Conservation (phyloP, 2,797 vertebrate species). For the Sebastes taczanowskii region DNA sequence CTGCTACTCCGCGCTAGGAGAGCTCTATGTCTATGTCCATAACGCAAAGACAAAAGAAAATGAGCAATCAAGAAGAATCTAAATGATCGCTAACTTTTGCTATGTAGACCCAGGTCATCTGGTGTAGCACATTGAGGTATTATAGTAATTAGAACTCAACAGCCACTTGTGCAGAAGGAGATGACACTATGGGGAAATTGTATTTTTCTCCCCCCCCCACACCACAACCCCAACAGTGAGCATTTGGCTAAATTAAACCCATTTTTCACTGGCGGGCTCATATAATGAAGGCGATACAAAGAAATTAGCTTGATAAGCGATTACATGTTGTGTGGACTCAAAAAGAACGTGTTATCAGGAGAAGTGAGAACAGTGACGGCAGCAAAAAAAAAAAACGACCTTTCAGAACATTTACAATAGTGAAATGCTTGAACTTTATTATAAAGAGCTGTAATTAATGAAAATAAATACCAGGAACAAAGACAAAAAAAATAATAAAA, state of each 20-base stretch:
- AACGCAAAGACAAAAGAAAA: constrained; percentile 35
- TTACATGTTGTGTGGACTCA: constrained; percentile 62
- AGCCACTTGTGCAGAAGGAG: constrained; percentile 76
- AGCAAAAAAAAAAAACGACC: background rate
- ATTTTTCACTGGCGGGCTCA: constrained; percentile 79
- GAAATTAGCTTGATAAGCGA: constrained; percentile 73
- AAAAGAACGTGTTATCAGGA: constrained; percentile 43
- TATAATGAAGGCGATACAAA: constrained; percentile 76
- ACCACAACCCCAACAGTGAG: constrained; percentile 32
- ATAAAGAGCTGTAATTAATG: constrained; percentile 17
- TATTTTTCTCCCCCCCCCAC: constrained; percentile 43
- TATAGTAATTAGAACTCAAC: constrained; percentile 82
- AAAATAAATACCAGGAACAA: constrained; percentile 9
- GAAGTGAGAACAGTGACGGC: constrained; percentile 23
- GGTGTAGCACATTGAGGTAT: constrained; percentile 75
- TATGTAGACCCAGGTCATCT: constrained; percentile 58
- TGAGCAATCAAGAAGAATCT: constrained; percentile 21
- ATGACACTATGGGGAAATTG: constrained; percentile 83
- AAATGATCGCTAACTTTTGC: constrained; percentile 50
- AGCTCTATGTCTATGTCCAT: constrained; percentile 16
- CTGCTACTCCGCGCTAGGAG: constrained; percentile 40
- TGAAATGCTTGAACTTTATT: constrained; percentile 15
- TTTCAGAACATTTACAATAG: constrained; percentile 16
- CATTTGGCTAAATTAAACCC: constrained; percentile 84
- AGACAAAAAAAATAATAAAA: background rate